Percentiles rank a stretch among this genome's conserved stretches.
These are phyloP conservation scores for Phocides pigmalion DNA, from an alignment of 1,140 invertebrate genomes.

Conservation along the genomic window DNA sequence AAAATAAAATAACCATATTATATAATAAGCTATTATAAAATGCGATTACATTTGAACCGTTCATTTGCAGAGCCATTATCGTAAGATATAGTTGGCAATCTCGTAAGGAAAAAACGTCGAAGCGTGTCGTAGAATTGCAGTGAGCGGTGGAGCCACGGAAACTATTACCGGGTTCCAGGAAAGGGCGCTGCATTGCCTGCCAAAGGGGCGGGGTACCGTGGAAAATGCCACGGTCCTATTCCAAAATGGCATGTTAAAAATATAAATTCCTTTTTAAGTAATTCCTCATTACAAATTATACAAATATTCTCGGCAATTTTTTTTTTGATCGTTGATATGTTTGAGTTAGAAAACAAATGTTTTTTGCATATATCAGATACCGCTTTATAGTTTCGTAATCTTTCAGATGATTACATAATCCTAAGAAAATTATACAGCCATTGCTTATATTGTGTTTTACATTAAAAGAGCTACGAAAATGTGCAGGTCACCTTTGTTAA, in stretches of 20 bases:
- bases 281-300: constrained; percentile 18
- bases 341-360: no score
- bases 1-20: no score
- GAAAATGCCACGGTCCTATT: constrained; percentile 4
- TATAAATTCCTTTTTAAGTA: no score
- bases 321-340: no score
- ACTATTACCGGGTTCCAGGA: constrained; percentile 59
- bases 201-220: constrained; percentile 47
- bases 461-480: no score
- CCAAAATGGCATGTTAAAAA: constrained; percentile 19
- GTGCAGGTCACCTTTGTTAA: no score
- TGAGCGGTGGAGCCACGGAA: constrained; percentile 50
- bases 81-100: background rate
- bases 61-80: background rate
- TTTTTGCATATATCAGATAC: no score
- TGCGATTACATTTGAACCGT: background rate
- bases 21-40: no score
- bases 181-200: constrained; percentile 45
- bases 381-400: no score
- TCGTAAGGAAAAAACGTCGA: constrained; percentile 30
- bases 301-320: constrained; percentile 26
- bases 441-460: no score
- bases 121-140: constrained; percentile 39
- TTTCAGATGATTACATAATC: no score
- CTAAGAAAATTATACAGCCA: no score